Evolutionary conservation across 2,888 invertebrate species (phyloP), one percentile per base, ranked within the genome.

Genomic region (Prionchulus punctatus): DNA sequence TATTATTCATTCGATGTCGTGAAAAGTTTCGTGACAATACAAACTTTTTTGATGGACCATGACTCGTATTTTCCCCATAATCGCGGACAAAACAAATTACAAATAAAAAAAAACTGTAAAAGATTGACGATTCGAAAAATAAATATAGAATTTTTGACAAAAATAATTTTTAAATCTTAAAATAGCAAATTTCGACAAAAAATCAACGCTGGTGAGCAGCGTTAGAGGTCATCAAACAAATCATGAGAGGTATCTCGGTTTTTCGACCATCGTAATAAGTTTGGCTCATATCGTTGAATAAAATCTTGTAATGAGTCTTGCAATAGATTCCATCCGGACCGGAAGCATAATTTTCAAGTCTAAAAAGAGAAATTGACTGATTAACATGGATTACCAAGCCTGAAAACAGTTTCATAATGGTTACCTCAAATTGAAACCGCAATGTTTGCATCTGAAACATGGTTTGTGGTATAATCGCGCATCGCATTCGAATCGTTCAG

Each of bases 251-350:
- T 4, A 27, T 27, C 21, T 54, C 56, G 3, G 42, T 4, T 3
- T 28, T 27, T 36, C 56, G 43, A 2, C 56, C 56, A 30, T 56
- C 56, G 43, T 54, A 56, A 28, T 25, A 43, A n/a, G 28, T 54
- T 56, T 43, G 53, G 43, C 56, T 56, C 56, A 56, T 56, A 30
- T 56, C 42, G 43, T 56, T 56, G 51, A 52, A 56, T 18, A 53
- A 28, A 2, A 53, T 28, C 43, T 56, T 56, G 51, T 56, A 56
- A 43, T 56, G 56, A 23, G 21, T 51, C 30, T 54, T 54, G 49
- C 56, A 56, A 50, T 56, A 56, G 42, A 56, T 54, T 2, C 56
- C 56, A 51, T 56, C 52, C 7, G 56, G 56, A 31, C 52, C 56
- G 3, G 56, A 52, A 21, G 56, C 56, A 27, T 56, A 50, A 43